These are phyloP conservation scores for Lindbergichthys nudifrons DNA, from an alignment of 2,797 vertebrate species.

Conservation along the genomic window DNA sequence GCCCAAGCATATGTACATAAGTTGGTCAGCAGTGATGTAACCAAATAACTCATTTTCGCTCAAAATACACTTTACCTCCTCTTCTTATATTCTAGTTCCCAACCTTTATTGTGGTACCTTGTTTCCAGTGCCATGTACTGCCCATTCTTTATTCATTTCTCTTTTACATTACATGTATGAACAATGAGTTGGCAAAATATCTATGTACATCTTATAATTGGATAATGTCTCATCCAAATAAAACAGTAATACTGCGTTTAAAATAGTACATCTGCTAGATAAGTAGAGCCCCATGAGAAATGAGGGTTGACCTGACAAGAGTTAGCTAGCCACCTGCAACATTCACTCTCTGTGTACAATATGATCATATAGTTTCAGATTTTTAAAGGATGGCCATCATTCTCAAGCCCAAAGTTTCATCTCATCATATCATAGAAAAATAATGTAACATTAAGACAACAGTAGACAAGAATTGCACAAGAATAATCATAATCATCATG, in stretches of 20 bases:
- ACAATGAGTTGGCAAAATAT: conserved; percentile 99
- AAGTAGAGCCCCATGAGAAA: conserved; percentile 90
- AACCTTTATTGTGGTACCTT: conserved; percentile 89
- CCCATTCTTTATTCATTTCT: conserved; percentile 73
- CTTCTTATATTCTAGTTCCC: conserved; percentile 37
- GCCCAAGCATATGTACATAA: conserved; percentile 98
- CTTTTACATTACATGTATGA: conserved; percentile 95
- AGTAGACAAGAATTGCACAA: conserved; percentile 92
- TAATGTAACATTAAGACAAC: conserved; percentile 98
- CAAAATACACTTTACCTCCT: conserved; percentile 86
- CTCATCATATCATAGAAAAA: conserved; percentile 92
- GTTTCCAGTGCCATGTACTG: conserved; percentile 88
- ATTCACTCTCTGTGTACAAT: conserved; percentile 82
- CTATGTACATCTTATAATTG: conserved; percentile 96
- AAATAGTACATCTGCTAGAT: conserved; percentile 93
- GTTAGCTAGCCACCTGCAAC: conserved; percentile 85
- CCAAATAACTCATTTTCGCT: conserved; percentile 81
- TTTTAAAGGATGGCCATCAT: conserved; percentile 85
- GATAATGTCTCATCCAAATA: conserved; percentile 80
- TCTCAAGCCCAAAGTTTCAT: conserved; percentile 83
- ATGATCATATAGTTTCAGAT: conserved; percentile 62
- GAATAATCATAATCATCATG: conserved; percentile 93
- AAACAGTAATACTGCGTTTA: conserved; percentile 96
- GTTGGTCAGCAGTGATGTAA: conserved; percentile 92
- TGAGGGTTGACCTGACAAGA: conserved; percentile 88